Evolutionary conservation across 2,113 vertebrate species (phyloP), one percentile per base, ranked within the genome.

Genomic region (Alouatta palliata): DNA sequence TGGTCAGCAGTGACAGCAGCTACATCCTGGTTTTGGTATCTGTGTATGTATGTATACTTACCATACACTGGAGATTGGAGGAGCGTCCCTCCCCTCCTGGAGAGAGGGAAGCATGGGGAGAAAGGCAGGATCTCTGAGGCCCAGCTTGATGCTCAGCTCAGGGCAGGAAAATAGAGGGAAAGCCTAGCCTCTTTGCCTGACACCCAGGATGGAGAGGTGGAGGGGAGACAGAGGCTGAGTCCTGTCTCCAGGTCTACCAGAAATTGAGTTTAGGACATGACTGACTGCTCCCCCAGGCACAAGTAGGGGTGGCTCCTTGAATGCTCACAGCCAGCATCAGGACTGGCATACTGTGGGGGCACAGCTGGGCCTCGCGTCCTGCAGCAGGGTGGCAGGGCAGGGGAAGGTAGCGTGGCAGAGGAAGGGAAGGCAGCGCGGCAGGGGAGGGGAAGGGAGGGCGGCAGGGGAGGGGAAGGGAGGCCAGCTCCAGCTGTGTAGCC

Each of bases 131-230:
- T 47, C 92, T 40, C 8, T 6, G 8, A 2, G 19, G 75, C 37
- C 8, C 45, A 40, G 0, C 4, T 75, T 6, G 6, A 3, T 32
- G 75, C 37, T 11, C 45, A 40, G 0, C 4, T 81, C 3, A 17
- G 52, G 35, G 58, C 6, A 7, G 17, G 35, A 19, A 49, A 80
- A 5, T 32, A 25, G 54, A 2, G 1, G 4, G 5, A 25, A 70
- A 66, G 54, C 20, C 71, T 49, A 23, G 9, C 8, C 71, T 8
- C 5, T 64, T 0, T 17, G n/a, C 47, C 25, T 79, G 52, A 27
- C 11, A 37, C 2, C 3, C n/a, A 2, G 0, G 1, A 19, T 30
- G 16, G 21, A 61, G 9, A 43, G 6, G 3, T 1, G 17, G 30
- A 73, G 45, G 13, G 27, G 27, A 13, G 83, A 2, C 54, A 0